Evolutionary conservation across 2,113 vertebrate genomes (phyloP), one percentile per base, ranked within the genome.

Genomic region (Upupa epops): DNA sequence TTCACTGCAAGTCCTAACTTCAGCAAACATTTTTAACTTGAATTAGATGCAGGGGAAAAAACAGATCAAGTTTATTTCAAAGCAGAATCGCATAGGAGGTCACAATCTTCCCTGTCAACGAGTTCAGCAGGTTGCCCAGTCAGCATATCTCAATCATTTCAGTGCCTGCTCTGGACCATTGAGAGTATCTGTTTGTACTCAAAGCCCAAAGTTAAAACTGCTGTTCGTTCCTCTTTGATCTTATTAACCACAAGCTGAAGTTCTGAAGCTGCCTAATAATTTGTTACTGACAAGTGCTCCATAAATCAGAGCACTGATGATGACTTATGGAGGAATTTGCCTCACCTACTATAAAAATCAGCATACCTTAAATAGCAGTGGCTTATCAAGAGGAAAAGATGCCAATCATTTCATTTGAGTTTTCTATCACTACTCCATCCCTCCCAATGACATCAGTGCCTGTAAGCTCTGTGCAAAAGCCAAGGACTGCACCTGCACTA

Each of bases 221-320:
- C 83, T 91, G 69, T 81, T 86, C 86, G 88, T 86, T 91, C 83
- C 88, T 91, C 54, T 69, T 86, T 8, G 40, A 48, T 55, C 65
- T 90, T 79, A 90, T 88, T 96, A 91, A 81, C 76, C 36, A 36
- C 72, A 85, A 17, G n/a, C 75, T 77, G 75, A 89, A 78, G n/a
- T 36, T 77, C 1, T 80, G 84, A 70, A 83, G 40, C 60, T 86
- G 85, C 88, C 75, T 88, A 94, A 88, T 68, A 72, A 92, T 89
- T 92, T 95, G 60, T 64, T 89, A 77, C 85, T 86, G 93, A 75
- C 92, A 90, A 68, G 72, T 32, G 65, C 64, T n/a, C 55, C 88
- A 83, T 64, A 88, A 94, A 92, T 93, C 93, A 91, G 48, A 89
- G 68, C 31, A 29, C 79, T 74, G 85, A 86, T 91, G 83, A 86